Base-by-base conservation (phyloP, 2,888 invertebrate genomes). In the Parelbella ahira region DNA sequence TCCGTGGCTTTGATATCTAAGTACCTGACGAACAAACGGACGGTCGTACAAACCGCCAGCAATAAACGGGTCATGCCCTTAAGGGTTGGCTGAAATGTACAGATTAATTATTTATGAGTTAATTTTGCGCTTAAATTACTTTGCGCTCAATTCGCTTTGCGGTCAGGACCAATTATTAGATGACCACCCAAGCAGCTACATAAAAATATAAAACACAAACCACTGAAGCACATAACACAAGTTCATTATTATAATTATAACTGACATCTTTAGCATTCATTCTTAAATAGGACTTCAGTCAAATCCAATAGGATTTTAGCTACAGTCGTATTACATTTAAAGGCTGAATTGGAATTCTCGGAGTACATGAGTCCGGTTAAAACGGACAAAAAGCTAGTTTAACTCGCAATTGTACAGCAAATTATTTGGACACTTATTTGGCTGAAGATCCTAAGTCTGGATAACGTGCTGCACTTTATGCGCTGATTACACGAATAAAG, bases 81-180 rank as follows among this genome's bases (percentile, higher is more conserved):
- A 15, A 29, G 10, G 15, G 5, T 32, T 18, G 15, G 2, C 7
- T n/a, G 18, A 18, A 18, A 18, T 29, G 15, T 18, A 15, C 29
- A 29, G 18, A 29, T 29, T 29, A 29, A 8, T 23, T 29, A 29
- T 18, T 29, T 8, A 15, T 9, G 18, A 29, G 18, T 29, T 29
- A 29, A 29, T 29, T 29, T 29, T 9, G 18, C 29, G 15, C 18
- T 18, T 19, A 19, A 36, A 25, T 36, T 25, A 7, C 18, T 19
- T 11, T 11, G 15, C 25, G 11, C 11, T 36, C 25, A 36, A 20
- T 32, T 32, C 20, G 30, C 25, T 25, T 36, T 36, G 36, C 11
- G 36, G 36, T 11, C 18, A 36, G 10, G n/a, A 15, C 18, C 25
- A 11, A 18, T 36, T 19, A 18, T 19, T 15, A 10, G 20, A 18